These are phyloP conservation scores for Amiota communis DNA, from an alignment of 2,888 invertebrate species.

Conservation along the genomic window DNA sequence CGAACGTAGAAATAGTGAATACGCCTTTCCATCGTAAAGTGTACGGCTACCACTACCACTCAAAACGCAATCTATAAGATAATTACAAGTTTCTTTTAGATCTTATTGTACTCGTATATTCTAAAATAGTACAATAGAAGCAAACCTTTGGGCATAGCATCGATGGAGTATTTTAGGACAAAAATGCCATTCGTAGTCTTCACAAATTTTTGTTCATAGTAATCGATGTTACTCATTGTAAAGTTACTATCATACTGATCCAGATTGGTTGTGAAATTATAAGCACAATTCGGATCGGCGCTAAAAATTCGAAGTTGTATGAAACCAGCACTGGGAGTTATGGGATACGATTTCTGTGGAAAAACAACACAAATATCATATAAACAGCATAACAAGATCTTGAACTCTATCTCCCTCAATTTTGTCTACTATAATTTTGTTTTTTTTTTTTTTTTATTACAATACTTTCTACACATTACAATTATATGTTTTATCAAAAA, in stretches of 20 bases:
- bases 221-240: slow-evolving; percentile 52
- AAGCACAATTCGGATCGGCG: slow-evolving; percentile 75
- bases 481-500: no score
- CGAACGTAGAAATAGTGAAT: slow-evolving; percentile 53
- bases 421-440: slow-evolving; percentile 34
- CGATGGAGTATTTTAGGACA: slow-evolving; percentile 45
- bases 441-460: slow-evolving; percentile 49
- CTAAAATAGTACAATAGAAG: not conserved
- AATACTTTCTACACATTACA: slow-evolving; percentile 32
- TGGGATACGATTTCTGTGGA: slow-evolving; percentile 78
- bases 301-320: slow-evolving; percentile 84
- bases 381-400: no score
- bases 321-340: slow-evolving; percentile 76
- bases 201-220: slow-evolving; percentile 55
- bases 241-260: slow-evolving; percentile 43
- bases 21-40: slow-evolving; percentile 54
- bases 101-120: no score
- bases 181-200: slow-evolving; percentile 46
- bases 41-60: slow-evolving; percentile 46
- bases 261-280: slow-evolving; percentile 57
- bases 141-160: slow-evolving; percentile 50
- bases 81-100: not conserved
- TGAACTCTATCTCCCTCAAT: no score
- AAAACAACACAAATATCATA: not conserved
- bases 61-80: slow-evolving; percentile 51